Evolutionary conservation across 2,113 vertebrate species (phyloP).

Genomic region (Amazona guildingii): DNA sequence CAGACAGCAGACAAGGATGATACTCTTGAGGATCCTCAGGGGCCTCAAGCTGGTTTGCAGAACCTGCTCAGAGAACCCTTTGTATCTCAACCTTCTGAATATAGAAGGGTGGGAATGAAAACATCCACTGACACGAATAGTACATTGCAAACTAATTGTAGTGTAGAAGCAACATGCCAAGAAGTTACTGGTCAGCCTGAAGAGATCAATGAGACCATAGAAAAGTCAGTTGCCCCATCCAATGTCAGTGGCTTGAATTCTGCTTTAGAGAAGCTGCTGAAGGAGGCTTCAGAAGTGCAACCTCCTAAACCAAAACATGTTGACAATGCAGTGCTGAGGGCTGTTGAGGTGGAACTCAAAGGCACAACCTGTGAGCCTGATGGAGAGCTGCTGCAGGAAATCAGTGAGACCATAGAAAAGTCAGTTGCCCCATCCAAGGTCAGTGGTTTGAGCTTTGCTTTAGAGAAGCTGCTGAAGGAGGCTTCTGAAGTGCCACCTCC

Average conservation of each 20-base stretch:
- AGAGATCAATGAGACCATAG: slow-evolving; percentile 45
- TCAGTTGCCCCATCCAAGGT: neutral
- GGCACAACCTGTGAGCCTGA: rapidly evolving
- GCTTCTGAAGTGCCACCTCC: neutral
- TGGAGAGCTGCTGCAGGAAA: neutral
- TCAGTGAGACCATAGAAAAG: slow-evolving; percentile 15
- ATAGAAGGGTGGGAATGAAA: neutral
- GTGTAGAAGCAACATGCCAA: neutral
- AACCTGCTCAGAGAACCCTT: neutral
- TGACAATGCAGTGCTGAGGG: rapidly evolving
- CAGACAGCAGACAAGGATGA: neutral
- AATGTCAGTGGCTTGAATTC: neutral
- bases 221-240: neutral
- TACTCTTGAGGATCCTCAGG: neutral
- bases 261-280: neutral
- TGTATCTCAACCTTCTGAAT: neutral
- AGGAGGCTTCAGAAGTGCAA: neutral
- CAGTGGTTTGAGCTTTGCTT: neutral
- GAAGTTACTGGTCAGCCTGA: neutral
- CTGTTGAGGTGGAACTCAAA: neutral
- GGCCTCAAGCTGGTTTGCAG: neutral
- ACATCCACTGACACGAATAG: rapidly evolving
- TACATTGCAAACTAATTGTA: neutral
- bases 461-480: slow-evolving; percentile 23
- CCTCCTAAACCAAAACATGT: neutral